These are phyloP conservation scores for Girardia tigrina DNA, from an alignment of 2,888 invertebrate species.

Conservation along the genomic window DNA sequence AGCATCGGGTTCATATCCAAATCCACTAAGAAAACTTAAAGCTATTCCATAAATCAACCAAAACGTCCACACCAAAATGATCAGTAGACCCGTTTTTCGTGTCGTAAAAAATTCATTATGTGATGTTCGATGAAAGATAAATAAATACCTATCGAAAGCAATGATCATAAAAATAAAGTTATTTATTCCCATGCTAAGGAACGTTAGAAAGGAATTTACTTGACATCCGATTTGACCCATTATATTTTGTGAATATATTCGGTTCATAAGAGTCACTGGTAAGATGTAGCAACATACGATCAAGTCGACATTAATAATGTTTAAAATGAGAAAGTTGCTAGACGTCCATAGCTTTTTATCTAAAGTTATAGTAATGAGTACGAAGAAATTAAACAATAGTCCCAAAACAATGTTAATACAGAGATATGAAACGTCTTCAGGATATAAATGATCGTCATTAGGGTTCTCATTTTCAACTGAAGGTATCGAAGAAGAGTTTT, in stretches of 20 bases:
- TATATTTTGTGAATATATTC: conserved; percentile 26
- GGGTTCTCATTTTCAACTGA: no score
- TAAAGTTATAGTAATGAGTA: neutral
- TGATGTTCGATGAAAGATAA: conserved; percentile 24
- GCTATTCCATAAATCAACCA: conserved; percentile 24
- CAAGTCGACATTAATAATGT: conserved; percentile 27
- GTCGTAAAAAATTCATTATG: conserved; percentile 12
- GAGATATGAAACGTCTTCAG: neutral
- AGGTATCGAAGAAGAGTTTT: no score
- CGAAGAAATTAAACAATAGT: conserved; percentile 8
- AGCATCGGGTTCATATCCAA: conserved; percentile 28
- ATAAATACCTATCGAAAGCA: conserved; percentile 32
- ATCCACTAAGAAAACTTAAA: conserved; percentile 6
- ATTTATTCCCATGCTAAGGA: conserved; percentile 31
- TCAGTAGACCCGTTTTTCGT: neutral
- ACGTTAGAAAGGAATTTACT: conserved; percentile 30
- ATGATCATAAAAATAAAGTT: conserved; percentile 36
- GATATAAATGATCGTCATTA: neutral
- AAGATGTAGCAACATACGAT: conserved; percentile 33
- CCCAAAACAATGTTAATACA: conserved; percentile 18
- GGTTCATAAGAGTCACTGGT: conserved; percentile 21
- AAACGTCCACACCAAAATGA: conserved; percentile 15
- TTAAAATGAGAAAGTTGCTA: conserved; percentile 31
- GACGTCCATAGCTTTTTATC: conserved; percentile 7
- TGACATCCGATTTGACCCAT: neutral